Percentiles rank a stretch among this genome's conserved stretches.
Conservation (phyloP, 2,797 vertebrate genomes). For the Danionella dracula region DNA sequence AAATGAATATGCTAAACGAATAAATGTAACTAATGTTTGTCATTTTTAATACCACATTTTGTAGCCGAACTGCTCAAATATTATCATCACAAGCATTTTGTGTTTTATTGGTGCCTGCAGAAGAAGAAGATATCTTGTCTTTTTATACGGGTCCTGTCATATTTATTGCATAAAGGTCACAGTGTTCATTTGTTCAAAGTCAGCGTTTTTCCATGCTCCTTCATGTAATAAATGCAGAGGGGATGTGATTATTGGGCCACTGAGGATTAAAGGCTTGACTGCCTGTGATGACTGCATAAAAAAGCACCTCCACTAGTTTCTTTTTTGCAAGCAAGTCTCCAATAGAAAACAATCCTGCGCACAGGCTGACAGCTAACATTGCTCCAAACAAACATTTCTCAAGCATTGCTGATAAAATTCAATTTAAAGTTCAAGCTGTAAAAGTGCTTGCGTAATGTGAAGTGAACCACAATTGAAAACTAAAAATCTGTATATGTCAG, state of each 20-base stretch:
- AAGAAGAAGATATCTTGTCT: constrained; percentile 88
- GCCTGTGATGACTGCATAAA: constrained; percentile 79
- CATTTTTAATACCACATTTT: no score
- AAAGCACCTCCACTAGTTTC: constrained; percentile 67
- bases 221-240: constrained; percentile 79
- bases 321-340: constrained; percentile 60
- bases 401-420: no score
- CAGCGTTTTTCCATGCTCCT: constrained; percentile 75
- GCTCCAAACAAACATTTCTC: constrained; percentile 34
- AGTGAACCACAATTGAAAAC: no score
- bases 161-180: constrained; percentile 89
- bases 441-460: no score
- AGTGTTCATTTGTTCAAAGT: constrained; percentile 85
- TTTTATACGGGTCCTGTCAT: constrained; percentile 85
- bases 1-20: no score
- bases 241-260: constrained; percentile 78
- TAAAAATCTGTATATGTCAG: no score
- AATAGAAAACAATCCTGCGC: constrained; percentile 15
- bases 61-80: no score
- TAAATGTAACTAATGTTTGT: no score
- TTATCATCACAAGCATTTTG: not conserved
- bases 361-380: constrained; percentile 20
- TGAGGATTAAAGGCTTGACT: constrained; percentile 78
- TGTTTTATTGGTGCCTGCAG: not conserved
- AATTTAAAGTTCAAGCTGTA: no score